Base-by-base conservation (phyloP, 2,797 vertebrate species). In the Dendrocincla tyrannina region DNA sequence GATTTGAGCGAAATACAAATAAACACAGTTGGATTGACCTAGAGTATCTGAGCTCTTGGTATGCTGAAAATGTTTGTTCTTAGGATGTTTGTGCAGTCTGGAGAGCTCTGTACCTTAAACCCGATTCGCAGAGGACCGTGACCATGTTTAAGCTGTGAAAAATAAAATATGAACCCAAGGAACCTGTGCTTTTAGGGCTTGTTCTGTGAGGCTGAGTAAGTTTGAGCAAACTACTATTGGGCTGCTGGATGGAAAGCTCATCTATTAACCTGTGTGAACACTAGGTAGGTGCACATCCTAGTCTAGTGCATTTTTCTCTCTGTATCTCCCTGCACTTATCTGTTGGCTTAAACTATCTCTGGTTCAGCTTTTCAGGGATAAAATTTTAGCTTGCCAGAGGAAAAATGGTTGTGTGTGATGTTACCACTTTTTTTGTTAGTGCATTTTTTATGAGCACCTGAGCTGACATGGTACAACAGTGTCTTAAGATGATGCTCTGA, bases 31-130 rank as follows among this genome's bases (percentile, higher is more conserved):
- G 89, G 91, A 78, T 86, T 84, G 82, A 89, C 87, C 62, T 66
- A 67, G 85, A 17, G 11, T 92, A 79, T 95, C 91, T 88, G 91
- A 92, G 93, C 62, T 67, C 91, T 95, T 90, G 95, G 95, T 91
- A 97, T 96, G 95, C 95, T 92, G 87, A 56, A 95, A 94, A 94
- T 95, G 69, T 95, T 96, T 96, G 92, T 94, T 96, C 93, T 92
- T 59, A 17, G 94, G 55, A 91, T 96, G 69, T 93, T 96, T 96
- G 87, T 91, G 89, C 85, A 88, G 82, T 81, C 76, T 93, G 79
- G 76, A 94, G 92, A 77, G 69, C 82, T 85, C 83, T 55, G 85
- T 89, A 72, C 88, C 89, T 94, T 91, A 78, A 89, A 81, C 58
- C 22, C 0, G 10, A 19, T 91, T 94, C 2, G 27, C 52, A 41